Base-by-base conservation (phyloP, 2,113 vertebrate genomes). In the Calyptomena viridis region DNA sequence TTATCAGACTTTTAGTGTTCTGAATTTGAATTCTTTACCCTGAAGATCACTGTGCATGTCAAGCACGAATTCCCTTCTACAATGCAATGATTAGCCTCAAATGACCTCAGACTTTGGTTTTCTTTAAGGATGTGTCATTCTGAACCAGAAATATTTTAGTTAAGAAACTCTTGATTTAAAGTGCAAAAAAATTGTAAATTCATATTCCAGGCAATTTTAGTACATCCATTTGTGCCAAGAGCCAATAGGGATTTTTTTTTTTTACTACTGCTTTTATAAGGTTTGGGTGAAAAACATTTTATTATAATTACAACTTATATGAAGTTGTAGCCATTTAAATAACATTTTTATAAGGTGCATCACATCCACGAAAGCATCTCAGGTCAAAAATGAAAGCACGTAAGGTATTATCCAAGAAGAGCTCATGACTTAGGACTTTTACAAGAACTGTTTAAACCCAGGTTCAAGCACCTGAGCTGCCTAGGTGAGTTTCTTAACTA, bases 331-430 rank as follows among this genome's bases (percentile, higher is more conserved):
- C 17, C 68, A 5, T 90, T 92, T 87, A 87, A 95, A 89, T 81
- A 92, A 64, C 39, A 78, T 87, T 94, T 96, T 93, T 92, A 94
- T 93, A 93, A 92, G 59, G 27, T 71, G 47, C 18, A 55, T 94
- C n/a, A 17, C 5, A 0, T 84, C 80, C 76, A 90, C 80, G 64
- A 81, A 94, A 94, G 27, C 77, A 91, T 95, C 73, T 92, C 42
- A 91, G 93, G 95, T 93, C 80, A 96, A 95, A 95, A 95, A 81
- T 75, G 39, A 74, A 87, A 92, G 16, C 27, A n/a, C 0, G 0
- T 49, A 71, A 69, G 50, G 16, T 13, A 60, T 84, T 78, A 93
- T 75, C 80, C 69, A 81, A 68, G 83, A 59, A 50, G 42, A 86
- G 18, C 76, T 90, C 64, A 84, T 60, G 60, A 84, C 47, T 94